Conservation (phyloP, 2,113 vertebrate genomes). For the Rynchops niger region DNA sequence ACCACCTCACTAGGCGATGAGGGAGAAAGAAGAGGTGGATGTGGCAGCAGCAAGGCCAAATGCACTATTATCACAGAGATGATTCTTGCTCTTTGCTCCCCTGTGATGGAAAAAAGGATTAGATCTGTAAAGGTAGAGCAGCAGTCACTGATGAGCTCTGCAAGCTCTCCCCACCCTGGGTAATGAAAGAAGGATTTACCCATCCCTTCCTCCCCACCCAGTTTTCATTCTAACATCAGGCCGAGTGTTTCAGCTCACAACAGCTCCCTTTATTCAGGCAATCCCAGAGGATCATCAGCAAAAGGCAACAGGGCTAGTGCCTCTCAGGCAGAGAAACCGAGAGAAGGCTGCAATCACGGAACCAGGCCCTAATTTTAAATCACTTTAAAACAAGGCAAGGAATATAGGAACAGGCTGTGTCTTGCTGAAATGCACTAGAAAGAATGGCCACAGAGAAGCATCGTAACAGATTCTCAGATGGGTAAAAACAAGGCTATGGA, state of each 20-base stretch:
- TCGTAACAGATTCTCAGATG: not conserved
- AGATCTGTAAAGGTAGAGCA: not conserved
- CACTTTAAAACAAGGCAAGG: not conserved
- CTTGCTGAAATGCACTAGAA: not conserved
- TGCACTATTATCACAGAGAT: not conserved
- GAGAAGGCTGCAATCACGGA: not conserved
- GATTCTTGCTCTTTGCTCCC: not conserved
- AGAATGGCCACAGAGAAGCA: not conserved
- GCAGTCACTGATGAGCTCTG: not conserved
- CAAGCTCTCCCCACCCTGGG: not conserved
- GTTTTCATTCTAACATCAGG: not conserved
- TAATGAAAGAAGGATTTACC: not conserved
- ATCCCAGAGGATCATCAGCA: not conserved
- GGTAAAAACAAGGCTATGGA: not conserved
- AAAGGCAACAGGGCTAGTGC: not conserved
- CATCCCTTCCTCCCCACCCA: not conserved
- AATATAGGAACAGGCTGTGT: not conserved
- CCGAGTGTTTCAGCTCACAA: not conserved
- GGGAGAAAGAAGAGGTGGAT: not conserved
- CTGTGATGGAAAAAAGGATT: not conserved
- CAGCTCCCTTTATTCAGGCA: not conserved
- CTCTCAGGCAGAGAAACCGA: not conserved
- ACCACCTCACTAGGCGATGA: accelerated
- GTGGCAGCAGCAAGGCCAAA: not conserved
- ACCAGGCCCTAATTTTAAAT: not conserved